A percentile compares a stretch with the other conserved stretches of the same genome.
These are phyloP conservation scores for Pangasius larnaudii DNA, from an alignment of 2,797 vertebrate genomes.

Conservation along the genomic window DNA sequence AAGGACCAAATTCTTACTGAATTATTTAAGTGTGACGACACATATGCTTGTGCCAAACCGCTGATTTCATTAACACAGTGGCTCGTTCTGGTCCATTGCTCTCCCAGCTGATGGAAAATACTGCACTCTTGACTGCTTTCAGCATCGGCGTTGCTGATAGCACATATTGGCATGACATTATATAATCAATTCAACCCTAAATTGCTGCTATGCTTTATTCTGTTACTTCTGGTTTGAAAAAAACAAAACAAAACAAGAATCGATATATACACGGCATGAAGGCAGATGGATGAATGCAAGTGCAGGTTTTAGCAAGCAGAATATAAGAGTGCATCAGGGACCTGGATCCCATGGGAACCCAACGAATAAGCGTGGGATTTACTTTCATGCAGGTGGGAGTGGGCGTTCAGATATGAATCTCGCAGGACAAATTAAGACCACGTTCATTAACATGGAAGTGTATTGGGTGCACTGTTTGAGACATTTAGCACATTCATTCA, in stretches of 20 bases:
- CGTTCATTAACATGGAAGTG: neutral
- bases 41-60: constrained; percentile 13
- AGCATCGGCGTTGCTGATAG: neutral
- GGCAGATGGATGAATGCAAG: neutral
- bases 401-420: neutral
- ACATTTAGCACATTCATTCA: neutral
- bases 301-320: constrained; percentile 5
- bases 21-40: constrained; percentile 20
- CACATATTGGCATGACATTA: neutral
- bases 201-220: neutral
- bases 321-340: neutral
- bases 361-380: neutral
- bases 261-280: neutral
- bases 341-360: too few relatives aligned
- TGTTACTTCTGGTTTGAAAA: neutral
- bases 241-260: neutral
- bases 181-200: neutral
- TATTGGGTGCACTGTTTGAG: neutral
- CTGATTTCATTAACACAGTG: constrained; percentile 20
- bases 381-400: neutral
- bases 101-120: constrained; percentile 1
- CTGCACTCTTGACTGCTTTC: constrained; percentile 9
- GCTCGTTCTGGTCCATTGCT: neutral
- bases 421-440: neutral
- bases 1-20: neutral